These are phyloP conservation scores for Falco concolor DNA, from an alignment of 2,797 vertebrate species.

Conservation along the genomic window DNA sequence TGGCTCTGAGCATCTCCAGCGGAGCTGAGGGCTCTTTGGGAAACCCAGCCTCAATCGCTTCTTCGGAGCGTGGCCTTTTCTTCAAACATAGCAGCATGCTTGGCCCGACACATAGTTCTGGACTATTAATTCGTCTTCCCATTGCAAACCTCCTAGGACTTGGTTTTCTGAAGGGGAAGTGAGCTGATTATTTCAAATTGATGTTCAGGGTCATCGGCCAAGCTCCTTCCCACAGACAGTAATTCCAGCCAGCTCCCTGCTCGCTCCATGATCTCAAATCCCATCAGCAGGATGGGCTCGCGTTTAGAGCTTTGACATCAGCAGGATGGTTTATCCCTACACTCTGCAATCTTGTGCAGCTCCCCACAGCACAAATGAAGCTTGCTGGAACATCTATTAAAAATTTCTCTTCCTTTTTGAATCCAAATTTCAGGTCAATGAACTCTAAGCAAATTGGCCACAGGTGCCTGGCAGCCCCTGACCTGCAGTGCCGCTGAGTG, in stretches of 20 bases:
- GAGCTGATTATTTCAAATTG: background rate
- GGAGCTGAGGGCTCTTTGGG: background rate
- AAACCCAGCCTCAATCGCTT: background rate
- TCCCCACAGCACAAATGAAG: background rate
- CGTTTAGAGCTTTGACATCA: background rate
- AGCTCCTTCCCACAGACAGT: background rate
- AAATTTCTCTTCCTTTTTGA: background rate
- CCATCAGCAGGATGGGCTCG: background rate
- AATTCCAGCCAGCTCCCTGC: background rate
- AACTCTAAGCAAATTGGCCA: background rate
- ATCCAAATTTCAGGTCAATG: background rate
- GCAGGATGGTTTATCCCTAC: background rate
- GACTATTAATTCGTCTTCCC: background rate
- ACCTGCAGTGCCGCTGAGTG: background rate
- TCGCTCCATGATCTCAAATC: background rate
- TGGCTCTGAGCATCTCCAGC: background rate
- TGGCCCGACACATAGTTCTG: background rate
- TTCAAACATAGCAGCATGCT: background rate
- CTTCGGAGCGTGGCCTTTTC: background rate
- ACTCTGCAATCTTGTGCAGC: rapidly evolving
- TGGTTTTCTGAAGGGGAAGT: background rate
- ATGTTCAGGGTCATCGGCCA: background rate
- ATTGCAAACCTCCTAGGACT: background rate
- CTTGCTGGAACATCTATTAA: background rate
- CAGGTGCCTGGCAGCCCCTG: rapidly evolving